Percentiles rank a stretch among this genome's conserved stretches.
Evolutionary conservation across 2,797 vertebrate genomes (phyloP).

Genomic region (Eulemur albifrons): DNA sequence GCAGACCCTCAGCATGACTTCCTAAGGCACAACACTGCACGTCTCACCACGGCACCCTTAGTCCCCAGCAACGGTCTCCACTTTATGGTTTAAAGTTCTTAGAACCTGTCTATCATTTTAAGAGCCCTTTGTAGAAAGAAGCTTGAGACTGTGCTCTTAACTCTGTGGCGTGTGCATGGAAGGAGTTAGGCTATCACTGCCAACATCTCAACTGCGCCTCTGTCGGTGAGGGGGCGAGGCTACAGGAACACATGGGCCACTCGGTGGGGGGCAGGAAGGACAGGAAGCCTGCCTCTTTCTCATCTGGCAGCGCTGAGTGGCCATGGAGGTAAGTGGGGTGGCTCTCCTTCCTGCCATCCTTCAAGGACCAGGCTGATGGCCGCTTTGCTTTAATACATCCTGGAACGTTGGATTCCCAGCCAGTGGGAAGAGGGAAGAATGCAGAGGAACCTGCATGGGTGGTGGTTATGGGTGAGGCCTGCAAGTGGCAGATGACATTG

Average conservation of each 20-base stretch:
- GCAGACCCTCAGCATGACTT: not conserved
- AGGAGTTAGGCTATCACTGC: not conserved
- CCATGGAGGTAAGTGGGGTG: not conserved
- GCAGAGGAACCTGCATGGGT: not conserved
- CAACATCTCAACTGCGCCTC: not conserved
- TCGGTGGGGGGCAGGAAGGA: not conserved
- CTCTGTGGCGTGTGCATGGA: not conserved
- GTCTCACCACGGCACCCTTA: not conserved
- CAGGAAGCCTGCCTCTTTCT: not conserved
- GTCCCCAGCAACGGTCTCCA: not conserved
- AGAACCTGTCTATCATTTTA: not conserved
- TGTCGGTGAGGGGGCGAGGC: not conserved
- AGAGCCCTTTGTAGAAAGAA: not conserved
- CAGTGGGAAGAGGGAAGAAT: not conserved
- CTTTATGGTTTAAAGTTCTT: not conserved
- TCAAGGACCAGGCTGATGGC: not conserved
- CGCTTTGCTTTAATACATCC: not conserved
- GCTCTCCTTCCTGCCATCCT: not conserved
- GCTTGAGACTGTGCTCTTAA: not conserved
- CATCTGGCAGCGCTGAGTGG: not conserved
- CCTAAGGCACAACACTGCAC: not conserved
- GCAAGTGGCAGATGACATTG: not conserved
- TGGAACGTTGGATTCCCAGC: not conserved
- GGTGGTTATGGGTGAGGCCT: not conserved
- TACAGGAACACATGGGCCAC: not conserved